These are phyloP conservation scores for Meteorus cinctellus DNA, from an alignment of 2,888 invertebrate genomes.

Conservation along the genomic window DNA sequence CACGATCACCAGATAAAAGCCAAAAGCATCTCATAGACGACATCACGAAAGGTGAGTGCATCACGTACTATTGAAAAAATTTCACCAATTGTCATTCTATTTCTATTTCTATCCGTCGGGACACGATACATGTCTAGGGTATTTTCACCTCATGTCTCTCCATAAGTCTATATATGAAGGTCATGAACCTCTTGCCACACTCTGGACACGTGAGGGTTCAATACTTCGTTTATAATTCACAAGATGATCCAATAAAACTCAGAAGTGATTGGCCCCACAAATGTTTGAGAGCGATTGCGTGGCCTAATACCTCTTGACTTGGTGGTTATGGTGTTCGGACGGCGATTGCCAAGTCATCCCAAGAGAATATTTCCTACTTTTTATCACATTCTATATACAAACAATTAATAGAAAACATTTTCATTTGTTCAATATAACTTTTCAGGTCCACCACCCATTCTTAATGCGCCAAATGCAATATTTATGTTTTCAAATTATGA, in stretches of 20 bases:
- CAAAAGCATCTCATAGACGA: slow-evolving; percentile 39
- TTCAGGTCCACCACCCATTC: too few relatives aligned
- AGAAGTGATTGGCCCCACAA: slow-evolving; percentile 64
- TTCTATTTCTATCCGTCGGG: slow-evolving; percentile 4
- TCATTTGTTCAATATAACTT: too few relatives aligned
- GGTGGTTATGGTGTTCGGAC: slow-evolving; percentile 31
- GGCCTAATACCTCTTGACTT: slow-evolving; percentile 58
- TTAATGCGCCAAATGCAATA: too few relatives aligned
- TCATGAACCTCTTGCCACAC: slow-evolving; percentile 53
- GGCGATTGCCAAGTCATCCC: slow-evolving; percentile 34
- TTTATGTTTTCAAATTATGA: too few relatives aligned
- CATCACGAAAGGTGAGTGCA: slow-evolving; percentile 50
- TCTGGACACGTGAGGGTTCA: slow-evolving; percentile 51
- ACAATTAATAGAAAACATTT: too few relatives aligned
- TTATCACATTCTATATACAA: neutral
- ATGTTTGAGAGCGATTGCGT: slow-evolving; percentile 54
- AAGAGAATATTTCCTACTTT: slow-evolving; percentile 25
- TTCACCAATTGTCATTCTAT: neutral
- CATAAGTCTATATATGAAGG: slow-evolving; percentile 44
- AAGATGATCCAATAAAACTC: slow-evolving; percentile 66
- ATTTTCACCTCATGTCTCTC: neutral
- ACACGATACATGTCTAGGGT: neutral
- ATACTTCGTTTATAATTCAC: slow-evolving; percentile 67
- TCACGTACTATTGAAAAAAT: slow-evolving; percentile 27
- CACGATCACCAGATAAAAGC: slow-evolving; percentile 11